These are phyloP conservation scores for Hydrozoanthus tunicans DNA, from an alignment of 64 coral and sea anemone genomes.

Conservation along the genomic window DNA sequence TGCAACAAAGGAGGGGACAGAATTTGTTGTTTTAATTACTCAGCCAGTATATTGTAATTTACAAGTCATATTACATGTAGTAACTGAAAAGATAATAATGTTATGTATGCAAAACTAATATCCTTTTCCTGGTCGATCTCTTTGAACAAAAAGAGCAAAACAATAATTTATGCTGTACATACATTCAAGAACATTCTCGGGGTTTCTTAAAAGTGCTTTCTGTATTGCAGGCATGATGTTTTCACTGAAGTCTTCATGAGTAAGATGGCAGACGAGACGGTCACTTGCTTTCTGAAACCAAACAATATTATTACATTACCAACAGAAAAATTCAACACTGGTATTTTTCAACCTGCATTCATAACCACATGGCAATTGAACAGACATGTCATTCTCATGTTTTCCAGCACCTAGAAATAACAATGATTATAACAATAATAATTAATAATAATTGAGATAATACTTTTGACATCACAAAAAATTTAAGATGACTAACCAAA, in stretches of 20 bases:
- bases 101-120: too few species aligned
- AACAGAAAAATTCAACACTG: background rate
- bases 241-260: conserved; percentile 82
- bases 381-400: too few species aligned
- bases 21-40: background rate
- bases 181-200: conserved; percentile 95
- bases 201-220: conserved; percentile 86
- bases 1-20: conserved; percentile 9
- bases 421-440: background rate
- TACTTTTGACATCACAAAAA: background rate
- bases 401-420: too few species aligned
- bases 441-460: background rate
- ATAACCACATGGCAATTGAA: background rate
- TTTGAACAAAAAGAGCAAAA: background rate
- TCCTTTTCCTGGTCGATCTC: too few species aligned
- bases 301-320: background rate
- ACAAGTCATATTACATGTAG: too few species aligned
- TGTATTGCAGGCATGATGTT: conserved; percentile 76
- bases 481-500: conserved; percentile 59
- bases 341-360: background rate
- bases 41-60: too few species aligned
- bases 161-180: conserved; percentile 15
- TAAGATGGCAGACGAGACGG: conserved; percentile 69
- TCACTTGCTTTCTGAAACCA: conserved; percentile 60
- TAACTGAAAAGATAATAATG: too few species aligned